A percentile compares a stretch with the other conserved stretches of the same genome.
Conservation (phyloP, 2,888 invertebrate species). For the Euplagia quadripunctaria region DNA sequence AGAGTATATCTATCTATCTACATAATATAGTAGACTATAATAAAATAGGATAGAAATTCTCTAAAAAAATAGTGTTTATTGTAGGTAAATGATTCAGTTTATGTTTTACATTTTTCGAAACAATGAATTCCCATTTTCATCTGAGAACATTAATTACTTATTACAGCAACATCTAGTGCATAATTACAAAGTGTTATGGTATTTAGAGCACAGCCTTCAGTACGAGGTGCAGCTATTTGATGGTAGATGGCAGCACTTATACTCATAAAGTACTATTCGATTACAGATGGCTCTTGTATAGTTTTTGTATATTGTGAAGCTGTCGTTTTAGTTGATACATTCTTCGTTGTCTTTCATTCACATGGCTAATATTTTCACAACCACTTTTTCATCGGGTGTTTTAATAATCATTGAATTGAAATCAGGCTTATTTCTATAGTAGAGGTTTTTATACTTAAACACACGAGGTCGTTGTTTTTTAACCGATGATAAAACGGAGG, state of each 20-base stretch:
- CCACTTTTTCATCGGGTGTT: no score
- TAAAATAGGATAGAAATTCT: no score
- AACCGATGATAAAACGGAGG: no score
- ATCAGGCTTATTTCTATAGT: neutral
- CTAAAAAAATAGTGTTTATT: no score
- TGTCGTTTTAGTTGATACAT: neutral
- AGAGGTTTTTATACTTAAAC: neutral
- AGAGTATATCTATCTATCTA: no score
- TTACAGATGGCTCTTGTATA: neutral
- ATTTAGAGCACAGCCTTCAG: neutral
- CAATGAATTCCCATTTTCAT: neutral
- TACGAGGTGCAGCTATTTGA: constrained; percentile 5
- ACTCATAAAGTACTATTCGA: neutral
- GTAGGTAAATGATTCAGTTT: no score
- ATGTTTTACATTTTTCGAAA: no score
- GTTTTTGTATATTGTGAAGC: neutral
- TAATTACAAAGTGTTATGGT: neutral
- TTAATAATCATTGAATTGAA: no score
- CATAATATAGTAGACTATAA: no score
- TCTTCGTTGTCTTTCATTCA: no score
- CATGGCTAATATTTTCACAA: no score
- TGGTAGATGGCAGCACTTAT: constrained; percentile 26
- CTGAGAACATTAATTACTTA: neutral
- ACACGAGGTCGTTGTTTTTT: neutral
- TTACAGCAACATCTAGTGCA: constrained; percentile 23